Percentiles rank a stretch among this genome's conserved stretches.
Conservation (phyloP, 2,888 invertebrate species). For the Escarpia spicata region DNA sequence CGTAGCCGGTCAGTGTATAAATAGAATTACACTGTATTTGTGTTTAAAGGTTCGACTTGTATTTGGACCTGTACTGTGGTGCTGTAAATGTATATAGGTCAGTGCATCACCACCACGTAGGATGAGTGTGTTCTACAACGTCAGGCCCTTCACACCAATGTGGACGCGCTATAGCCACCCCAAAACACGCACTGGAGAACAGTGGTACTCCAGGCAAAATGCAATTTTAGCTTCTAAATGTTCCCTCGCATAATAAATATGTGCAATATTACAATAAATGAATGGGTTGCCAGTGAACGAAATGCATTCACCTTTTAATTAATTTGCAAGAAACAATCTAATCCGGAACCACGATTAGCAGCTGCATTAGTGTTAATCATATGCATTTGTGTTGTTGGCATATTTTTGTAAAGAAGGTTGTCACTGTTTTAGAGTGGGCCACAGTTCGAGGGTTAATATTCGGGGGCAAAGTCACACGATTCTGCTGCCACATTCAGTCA, state of each 20-base stretch:
- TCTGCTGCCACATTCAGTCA: background rate
- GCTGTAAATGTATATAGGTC: background rate
- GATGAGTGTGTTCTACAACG: background rate
- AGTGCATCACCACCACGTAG: no score
- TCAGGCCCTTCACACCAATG: no score
- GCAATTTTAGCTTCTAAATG: background rate
- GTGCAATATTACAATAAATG: background rate
- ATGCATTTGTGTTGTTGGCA: no score
- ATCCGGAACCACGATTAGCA: background rate
- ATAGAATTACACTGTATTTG: background rate
- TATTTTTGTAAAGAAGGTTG: no score
- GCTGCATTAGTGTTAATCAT: background rate
- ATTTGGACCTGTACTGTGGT: background rate
- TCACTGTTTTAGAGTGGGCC: no score
- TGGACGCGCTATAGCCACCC: no score
- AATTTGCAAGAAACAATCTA: background rate
- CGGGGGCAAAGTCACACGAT: background rate
- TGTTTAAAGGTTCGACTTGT: background rate
- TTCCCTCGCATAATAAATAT: background rate
- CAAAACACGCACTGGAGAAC: no score
- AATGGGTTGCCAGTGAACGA: background rate
- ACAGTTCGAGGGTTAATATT: no score
- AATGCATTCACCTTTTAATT: background rate
- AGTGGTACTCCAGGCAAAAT: background rate
- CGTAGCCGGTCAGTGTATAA: background rate